These are phyloP conservation scores for Coryphaenoides rupestris DNA, from an alignment of 2,113 vertebrate species.

Conservation along the genomic window DNA sequence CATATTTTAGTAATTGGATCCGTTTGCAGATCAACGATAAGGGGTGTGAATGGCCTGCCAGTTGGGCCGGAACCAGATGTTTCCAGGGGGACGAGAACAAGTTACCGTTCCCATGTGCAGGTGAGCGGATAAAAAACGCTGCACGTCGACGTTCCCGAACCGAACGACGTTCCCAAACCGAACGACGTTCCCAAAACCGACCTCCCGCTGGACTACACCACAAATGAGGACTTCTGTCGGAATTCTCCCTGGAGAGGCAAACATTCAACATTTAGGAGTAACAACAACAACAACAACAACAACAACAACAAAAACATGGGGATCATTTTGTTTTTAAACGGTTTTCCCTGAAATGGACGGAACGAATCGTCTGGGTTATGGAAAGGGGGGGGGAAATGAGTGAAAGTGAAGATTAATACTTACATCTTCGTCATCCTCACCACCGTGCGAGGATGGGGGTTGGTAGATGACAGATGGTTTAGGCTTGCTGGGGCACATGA, in stretches of 20 bases:
- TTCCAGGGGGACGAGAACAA: too few species aligned
- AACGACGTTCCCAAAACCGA: neutral
- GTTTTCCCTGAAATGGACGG: neutral
- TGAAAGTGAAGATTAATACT: slow-evolving; percentile 26
- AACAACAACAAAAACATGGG: neutral
- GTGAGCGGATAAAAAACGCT: slow-evolving; percentile 1
- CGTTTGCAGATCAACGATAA: too few species aligned
- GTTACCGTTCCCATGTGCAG: neutral
- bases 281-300: neutral
- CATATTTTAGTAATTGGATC: too few species aligned
- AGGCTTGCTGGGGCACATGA: slow-evolving; percentile 46
- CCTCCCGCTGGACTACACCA: slow-evolving; percentile 60
- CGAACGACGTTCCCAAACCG: neutral
- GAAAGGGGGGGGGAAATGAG: neutral
- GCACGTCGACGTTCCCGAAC: neutral
- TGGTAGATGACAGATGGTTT: slow-evolving; percentile 61
- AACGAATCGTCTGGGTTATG: neutral
- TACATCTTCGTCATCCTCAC: slow-evolving; percentile 64
- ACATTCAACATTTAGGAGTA: neutral
- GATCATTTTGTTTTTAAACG: neutral
- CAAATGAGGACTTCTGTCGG: slow-evolving; percentile 77
- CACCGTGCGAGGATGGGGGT: slow-evolving; percentile 35
- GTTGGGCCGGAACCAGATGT: too few species aligned
- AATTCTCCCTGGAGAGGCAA: slow-evolving; percentile 63
- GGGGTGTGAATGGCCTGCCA: too few species aligned